Conservation (phyloP, 2,888 invertebrate genomes). For the Beris morrisii region DNA sequence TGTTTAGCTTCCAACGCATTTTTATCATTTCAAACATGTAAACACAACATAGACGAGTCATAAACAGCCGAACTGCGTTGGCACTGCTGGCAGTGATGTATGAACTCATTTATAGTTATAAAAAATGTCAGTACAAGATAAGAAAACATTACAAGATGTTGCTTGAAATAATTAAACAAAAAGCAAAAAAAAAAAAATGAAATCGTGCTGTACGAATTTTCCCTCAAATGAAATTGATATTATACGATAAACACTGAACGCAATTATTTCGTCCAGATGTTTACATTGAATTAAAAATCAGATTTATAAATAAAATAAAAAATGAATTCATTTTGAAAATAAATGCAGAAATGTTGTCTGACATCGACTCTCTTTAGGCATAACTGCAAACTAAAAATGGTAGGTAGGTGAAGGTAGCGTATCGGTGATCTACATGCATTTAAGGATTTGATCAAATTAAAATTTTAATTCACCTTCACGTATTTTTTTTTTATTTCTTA, state of each 20-base stretch:
- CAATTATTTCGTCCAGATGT: conserved; percentile 5
- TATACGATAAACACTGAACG: neutral
- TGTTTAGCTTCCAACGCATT: conserved; percentile 13
- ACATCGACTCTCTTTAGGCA: conserved; percentile 17
- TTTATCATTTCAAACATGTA: conserved; percentile 4
- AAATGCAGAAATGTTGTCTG: conserved; percentile 29
- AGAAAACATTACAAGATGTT: too few relatives aligned
- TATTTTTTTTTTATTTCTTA: too few relatives aligned
- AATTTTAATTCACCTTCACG: conserved; percentile 12
- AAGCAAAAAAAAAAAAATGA: too few relatives aligned
- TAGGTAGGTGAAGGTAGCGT: conserved; percentile 32
- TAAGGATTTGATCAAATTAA: conserved; percentile 31
- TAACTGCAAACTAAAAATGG: conserved; percentile 26
- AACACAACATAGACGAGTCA: too few relatives aligned
- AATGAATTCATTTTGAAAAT: conserved; percentile 23
- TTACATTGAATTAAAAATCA: conserved; percentile 1
- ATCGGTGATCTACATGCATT: conserved; percentile 28
- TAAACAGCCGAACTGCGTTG: too few relatives aligned
- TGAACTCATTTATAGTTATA: too few relatives aligned
- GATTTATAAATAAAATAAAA: conserved; percentile 9
- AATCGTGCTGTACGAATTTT: too few relatives aligned
- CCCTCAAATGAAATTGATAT: too few relatives aligned
- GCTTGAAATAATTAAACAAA: too few relatives aligned
- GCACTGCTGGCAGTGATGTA: too few relatives aligned
- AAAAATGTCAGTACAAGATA: too few relatives aligned